phyloP scores from a whole-genome alignment of 2,797 vertebrate species.

The Cygnus olor region DNA sequence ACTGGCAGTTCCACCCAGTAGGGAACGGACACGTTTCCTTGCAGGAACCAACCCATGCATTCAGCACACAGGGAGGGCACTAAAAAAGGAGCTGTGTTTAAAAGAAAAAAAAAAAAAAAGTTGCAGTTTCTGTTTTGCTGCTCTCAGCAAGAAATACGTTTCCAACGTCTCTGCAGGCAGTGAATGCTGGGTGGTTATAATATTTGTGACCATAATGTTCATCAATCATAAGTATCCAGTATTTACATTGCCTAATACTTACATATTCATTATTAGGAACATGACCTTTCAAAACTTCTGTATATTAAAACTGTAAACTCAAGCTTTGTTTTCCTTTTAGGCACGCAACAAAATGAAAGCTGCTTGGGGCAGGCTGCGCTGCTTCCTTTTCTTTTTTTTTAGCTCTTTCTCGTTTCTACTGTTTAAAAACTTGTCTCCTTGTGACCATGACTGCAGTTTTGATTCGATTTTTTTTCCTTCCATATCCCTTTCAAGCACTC shows the following conservation, averaged over 20 bases:
- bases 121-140: constrained; percentile 29
- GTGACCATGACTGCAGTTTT: background rate
- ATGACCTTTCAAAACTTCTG: background rate
- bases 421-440: background rate
- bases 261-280: background rate
- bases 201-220: background rate
- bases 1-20: background rate
- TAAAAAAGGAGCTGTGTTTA: background rate
- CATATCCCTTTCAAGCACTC: background rate
- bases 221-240: rapidly evolving
- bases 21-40: background rate
- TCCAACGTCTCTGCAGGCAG: background rate
- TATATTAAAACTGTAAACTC: background rate
- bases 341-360: rapidly evolving
- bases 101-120: background rate
- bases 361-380: rapidly evolving
- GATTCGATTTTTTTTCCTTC: background rate
- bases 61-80: background rate
- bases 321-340: background rate
- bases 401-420: background rate
- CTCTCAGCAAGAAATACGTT: background rate
- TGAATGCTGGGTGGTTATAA: background rate
- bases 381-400: background rate
- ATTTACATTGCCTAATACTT: background rate
- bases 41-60: background rate